Evolutionary conservation across 2,888 invertebrate species (phyloP).

Genomic region (Leptinotarsa tumamoca): DNA sequence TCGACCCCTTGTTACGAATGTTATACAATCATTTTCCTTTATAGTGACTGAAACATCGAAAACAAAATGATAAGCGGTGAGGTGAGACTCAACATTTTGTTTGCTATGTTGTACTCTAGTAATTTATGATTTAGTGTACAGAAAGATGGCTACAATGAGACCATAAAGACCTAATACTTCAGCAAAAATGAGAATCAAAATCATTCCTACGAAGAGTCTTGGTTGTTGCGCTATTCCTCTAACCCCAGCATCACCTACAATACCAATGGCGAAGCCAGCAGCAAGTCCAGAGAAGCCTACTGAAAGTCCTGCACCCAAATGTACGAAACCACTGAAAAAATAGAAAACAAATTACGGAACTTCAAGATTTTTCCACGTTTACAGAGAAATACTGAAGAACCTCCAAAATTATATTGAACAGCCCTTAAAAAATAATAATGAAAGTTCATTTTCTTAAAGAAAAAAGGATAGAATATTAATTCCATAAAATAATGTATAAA

Average conservation of each 20-base stretch:
- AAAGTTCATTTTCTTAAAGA: too few relatives aligned
- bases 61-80: conserved; percentile 55
- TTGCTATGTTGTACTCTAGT: conserved; percentile 31
- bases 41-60: conserved; percentile 61
- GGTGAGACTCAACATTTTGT: conserved; percentile 39
- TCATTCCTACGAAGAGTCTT: conserved; percentile 99
- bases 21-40: conserved; percentile 62
- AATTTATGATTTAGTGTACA: conserved; percentile 85
- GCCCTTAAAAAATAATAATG: too few relatives aligned
- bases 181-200: conserved; percentile 99
- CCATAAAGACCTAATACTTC: conserved; percentile 99
- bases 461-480: too few relatives aligned
- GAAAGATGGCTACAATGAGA: conserved; percentile 99
- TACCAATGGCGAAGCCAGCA: conserved; percentile 99
- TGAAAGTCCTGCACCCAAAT: conserved; percentile 96
- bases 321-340: conserved; percentile 91
- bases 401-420: too few relatives aligned
- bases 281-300: conserved; percentile 98
- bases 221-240: conserved; percentile 99
- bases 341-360: too few relatives aligned
- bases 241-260: conserved; percentile 99
- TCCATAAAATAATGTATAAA: too few relatives aligned
- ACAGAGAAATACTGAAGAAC: too few relatives aligned
- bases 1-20: conserved; percentile 57
- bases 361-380: too few relatives aligned